Evolutionary conservation across 2,113 vertebrate genomes (phyloP).

Genomic region (Cololabis saira): DNA sequence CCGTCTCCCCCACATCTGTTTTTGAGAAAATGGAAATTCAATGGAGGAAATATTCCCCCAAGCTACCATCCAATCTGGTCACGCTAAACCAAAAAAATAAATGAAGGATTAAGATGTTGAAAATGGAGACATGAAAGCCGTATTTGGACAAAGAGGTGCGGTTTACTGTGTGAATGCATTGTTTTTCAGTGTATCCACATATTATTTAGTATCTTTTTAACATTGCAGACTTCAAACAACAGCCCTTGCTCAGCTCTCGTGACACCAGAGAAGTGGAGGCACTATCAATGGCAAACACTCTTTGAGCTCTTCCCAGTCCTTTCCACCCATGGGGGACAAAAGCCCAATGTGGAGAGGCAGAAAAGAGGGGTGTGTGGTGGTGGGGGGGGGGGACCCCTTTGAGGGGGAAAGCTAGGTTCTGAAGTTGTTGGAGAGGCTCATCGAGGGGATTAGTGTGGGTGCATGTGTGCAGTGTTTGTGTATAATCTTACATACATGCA

Average conservation of each 20-base stretch:
- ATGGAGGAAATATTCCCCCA: too few relatives aligned
- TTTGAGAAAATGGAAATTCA: too few relatives aligned
- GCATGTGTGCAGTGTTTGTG: conserved; percentile 43
- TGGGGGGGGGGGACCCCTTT: conserved; percentile 54
- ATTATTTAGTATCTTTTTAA: conserved; percentile 35
- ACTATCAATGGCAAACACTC: conserved; percentile 68
- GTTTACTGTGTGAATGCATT: conserved; percentile 14
- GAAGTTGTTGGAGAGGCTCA: conserved; percentile 55
- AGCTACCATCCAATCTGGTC: too few relatives aligned
- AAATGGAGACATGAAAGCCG: neutral
- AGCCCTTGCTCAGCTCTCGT: conserved; percentile 45
- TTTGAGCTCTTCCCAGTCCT: conserved; percentile 60
- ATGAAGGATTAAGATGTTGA: neutral
- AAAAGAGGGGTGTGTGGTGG: conserved; percentile 10
- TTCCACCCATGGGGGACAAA: conserved; percentile 67
- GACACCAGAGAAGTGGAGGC: conserved; percentile 60
- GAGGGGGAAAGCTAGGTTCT: conserved; percentile 48
- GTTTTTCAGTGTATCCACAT: conserved; percentile 17
- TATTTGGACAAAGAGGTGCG: conserved; percentile 18
- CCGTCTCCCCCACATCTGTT: too few relatives aligned
- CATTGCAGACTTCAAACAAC: conserved; percentile 44
- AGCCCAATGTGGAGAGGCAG: conserved; percentile 59
- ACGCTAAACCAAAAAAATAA: too few relatives aligned
- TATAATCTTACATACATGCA: conserved; percentile 64
- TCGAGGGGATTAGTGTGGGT: conserved; percentile 62